Conservation (phyloP, 2,797 vertebrate genomes). For the Falco peregrinus region DNA sequence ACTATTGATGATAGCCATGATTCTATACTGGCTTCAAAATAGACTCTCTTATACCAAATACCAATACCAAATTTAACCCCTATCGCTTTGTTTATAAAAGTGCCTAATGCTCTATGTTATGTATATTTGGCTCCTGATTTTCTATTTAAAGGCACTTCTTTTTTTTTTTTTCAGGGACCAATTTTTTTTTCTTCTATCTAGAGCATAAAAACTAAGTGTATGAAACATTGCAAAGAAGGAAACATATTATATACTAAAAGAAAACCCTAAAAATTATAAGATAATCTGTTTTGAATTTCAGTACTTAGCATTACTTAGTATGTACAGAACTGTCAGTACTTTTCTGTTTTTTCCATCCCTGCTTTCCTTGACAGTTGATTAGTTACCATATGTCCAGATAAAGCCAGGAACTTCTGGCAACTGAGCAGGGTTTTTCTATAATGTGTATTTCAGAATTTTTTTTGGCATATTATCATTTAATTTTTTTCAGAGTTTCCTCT, state of each 20-base stretch:
- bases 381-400: not conserved
- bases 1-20: not conserved
- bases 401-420: not conserved
- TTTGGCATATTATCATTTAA: not conserved
- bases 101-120: not conserved
- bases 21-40: not conserved
- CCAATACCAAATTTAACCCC: not conserved
- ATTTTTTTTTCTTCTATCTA: too few species aligned
- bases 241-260: not conserved
- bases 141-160: too few species aligned
- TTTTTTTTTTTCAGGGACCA: not conserved
- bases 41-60: too few species aligned
- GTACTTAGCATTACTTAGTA: not conserved
- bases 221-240: not conserved
- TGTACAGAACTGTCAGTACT: not conserved
- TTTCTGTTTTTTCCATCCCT: not conserved
- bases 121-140: not conserved
- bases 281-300: not conserved
- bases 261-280: not conserved
- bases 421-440: not conserved
- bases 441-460: accelerated
- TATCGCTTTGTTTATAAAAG: not conserved
- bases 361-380: not conserved
- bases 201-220: not conserved
- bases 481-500: not conserved